Evolutionary conservation across 2,888 invertebrate species (phyloP), one percentile per base, ranked within the genome.

Genomic region (Asteroscopus sphinx): DNA sequence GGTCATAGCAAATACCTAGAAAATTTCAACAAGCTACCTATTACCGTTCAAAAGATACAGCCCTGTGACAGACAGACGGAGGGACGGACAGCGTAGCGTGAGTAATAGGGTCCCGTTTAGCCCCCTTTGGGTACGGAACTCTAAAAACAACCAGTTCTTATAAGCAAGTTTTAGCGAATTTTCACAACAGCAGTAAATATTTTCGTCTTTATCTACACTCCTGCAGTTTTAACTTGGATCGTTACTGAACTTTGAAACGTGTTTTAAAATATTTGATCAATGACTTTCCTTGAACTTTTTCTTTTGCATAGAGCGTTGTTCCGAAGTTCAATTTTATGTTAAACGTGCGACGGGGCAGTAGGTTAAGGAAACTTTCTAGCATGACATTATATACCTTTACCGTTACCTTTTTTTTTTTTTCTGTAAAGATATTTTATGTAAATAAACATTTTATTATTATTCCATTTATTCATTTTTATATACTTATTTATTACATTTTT

Each of bases 241-340:
- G 47, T 60, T 61, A 51, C 35, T 39, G 17, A 61, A 72, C 57
- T 75, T n/a, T 26, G 33, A 30, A 63, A 58, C 57, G 57, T 60
- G 60, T 64, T 76, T 63, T 54, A 52, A 68, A 73, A 76, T 73
- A 76, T 76, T 68, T 70, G 65, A 71, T 71, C 71, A 72, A 76
- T 61, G 57, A 54, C 57, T 56, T 60, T 41, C 30, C 45, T 35
- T 25, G 15, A 42, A 51, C 44, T 60, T 72, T 53, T 63, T 60
- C 48, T 54, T 67, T 41, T 33, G 47, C 53, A 33, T 28, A 28
- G 52, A 57, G 12, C 47, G 44, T 44, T 49, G 55, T 63, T 51
- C 35, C 32, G 28, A 73, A 73, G 49, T 73, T 68, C 35, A 42
- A 48, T 73, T 70, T 73, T 69, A 63, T 69, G 70, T 57, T 40